phyloP scores from a whole-genome alignment of 2,113 vertebrate species.

The Ondatra zibethicus region DNA sequence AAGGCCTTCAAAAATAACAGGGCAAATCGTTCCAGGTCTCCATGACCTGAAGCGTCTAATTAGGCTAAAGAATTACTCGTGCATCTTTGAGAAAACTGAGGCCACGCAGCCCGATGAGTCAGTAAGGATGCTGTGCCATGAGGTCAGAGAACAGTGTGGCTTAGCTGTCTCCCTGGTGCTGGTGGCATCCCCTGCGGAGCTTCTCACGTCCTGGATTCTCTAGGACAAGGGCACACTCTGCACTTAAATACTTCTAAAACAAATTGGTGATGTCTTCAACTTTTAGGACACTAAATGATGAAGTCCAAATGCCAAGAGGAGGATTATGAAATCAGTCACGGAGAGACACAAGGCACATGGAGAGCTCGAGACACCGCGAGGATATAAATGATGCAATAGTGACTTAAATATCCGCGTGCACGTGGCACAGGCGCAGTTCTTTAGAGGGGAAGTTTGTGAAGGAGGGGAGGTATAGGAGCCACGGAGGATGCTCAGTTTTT shows the following conservation, averaged over 20 bases:
- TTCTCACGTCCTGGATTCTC: neutral
- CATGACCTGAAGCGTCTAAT: constrained; percentile 65
- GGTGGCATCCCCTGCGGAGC: neutral
- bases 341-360: neutral
- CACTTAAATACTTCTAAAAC: neutral
- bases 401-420: neutral
- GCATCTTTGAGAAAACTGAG: constrained; percentile 51
- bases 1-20: constrained; percentile 60
- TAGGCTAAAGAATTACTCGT: constrained; percentile 64
- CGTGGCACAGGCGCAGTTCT: neutral
- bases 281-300: neutral
- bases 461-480: neutral
- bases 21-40: constrained; percentile 71
- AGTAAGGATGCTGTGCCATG: neutral
- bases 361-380: neutral
- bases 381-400: too few relatives aligned
- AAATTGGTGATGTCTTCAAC: neutral
- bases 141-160: constrained; percentile 20
- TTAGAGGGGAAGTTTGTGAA: neutral
- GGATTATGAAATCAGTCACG: neutral
- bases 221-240: neutral
- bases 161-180: neutral
- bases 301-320: constrained; percentile 12
- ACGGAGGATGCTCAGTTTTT: neutral
- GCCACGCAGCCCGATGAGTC: constrained; percentile 41